A percentile compares a stretch with the other conserved stretches of the same genome.
These are phyloP conservation scores for Hemistola chrysoprasaria DNA, from an alignment of 2,888 invertebrate species.

Conservation along the genomic window DNA sequence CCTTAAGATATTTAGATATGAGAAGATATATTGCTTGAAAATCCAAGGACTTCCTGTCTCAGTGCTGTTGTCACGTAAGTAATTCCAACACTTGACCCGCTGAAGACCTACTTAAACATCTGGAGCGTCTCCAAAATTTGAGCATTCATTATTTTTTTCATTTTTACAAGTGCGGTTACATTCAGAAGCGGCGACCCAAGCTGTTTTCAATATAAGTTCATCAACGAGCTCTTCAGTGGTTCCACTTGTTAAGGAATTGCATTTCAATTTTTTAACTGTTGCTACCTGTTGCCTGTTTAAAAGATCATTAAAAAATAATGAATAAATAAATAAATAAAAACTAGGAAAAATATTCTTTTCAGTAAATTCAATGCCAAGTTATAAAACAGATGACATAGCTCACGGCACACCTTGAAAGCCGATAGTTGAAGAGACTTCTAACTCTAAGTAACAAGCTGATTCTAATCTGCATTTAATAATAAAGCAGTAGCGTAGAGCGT, in stretches of 20 bases:
- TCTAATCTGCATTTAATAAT: conserved; percentile 1
- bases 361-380: too few species aligned
- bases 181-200: conserved; percentile 36
- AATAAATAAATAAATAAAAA: background rate
- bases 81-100: conserved; percentile 19
- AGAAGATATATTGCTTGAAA: too few species aligned
- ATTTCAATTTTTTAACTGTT: background rate
- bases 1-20: too few species aligned
- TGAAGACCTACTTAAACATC: conserved; percentile 38
- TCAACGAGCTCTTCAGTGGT: conserved; percentile 24
- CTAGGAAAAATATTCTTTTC: too few species aligned
- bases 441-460: conserved; percentile 3
- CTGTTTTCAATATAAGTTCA: conserved; percentile 34
- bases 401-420: too few species aligned
- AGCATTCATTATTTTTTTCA: conserved; percentile 47
- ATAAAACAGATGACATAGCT: too few species aligned
- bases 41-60: conserved; percentile 1
- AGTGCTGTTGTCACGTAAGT: conserved; percentile 12
- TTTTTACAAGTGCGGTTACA: conserved; percentile 39
- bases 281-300: background rate
- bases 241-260: conserved; percentile 1
- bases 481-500: conserved; percentile 2
- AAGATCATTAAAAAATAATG: too few species aligned
- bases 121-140: conserved; percentile 43
- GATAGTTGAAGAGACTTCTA: too few species aligned